phyloP scores from a whole-genome alignment of 2,797 vertebrate species.

The Geotrypetes seraphini region DNA sequence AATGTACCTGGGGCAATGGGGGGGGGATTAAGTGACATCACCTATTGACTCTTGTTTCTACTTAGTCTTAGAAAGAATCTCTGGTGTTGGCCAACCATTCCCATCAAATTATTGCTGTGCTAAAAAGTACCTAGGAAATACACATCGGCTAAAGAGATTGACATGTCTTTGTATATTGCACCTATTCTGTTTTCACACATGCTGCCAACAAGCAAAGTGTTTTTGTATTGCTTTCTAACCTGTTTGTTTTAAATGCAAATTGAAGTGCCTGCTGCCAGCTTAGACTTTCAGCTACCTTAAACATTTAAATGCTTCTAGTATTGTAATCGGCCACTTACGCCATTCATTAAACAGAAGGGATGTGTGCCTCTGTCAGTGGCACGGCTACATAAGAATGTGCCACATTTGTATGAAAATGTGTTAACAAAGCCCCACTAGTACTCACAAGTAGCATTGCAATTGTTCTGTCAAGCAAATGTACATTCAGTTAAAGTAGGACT shows the following conservation, averaged over 20 bases:
- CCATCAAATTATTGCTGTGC: no score
- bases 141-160: no score
- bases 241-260: neutral
- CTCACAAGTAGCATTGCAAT: neutral
- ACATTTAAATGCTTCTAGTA: neutral
- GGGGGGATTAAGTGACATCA: no score
- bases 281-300: conserved; percentile 1
- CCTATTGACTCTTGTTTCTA: no score
- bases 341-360: conserved; percentile 3
- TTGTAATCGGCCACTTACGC: conserved; percentile 1
- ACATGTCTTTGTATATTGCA: no score
- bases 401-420: conserved; percentile 4
- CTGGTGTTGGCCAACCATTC: no score
- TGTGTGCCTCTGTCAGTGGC: neutral
- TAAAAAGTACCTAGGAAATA: no score
- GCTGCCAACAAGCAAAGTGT: neutral
- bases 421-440: neutral
- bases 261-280: conserved; percentile 2
- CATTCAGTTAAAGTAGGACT: neutral
- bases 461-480: neutral
- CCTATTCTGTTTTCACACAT: neutral
- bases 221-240: neutral
- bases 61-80: no score
- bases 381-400: conserved; percentile 4
- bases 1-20: no score